Percentiles rank a stretch among this genome's conserved stretches.
Evolutionary conservation across 2,888 invertebrate genomes (phyloP).

Genomic region (Physocephala rufipes): DNA sequence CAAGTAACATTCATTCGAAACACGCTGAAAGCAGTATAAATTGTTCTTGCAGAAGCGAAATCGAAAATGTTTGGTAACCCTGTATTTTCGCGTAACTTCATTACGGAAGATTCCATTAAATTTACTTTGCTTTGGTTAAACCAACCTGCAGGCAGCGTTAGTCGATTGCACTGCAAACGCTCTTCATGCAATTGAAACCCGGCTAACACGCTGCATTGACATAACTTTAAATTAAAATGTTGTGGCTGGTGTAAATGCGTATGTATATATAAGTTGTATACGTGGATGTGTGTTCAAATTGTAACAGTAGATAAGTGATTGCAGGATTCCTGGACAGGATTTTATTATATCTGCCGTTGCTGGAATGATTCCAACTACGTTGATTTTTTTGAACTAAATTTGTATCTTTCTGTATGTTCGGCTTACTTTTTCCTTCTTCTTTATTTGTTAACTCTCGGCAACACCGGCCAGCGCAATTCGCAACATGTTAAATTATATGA

Average conservation of each 20-base stretch:
- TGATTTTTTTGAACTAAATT: slow-evolving; percentile 10
- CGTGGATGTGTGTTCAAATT: background rate
- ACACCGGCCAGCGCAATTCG: slow-evolving; percentile 12
- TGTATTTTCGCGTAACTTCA: slow-evolving; percentile 13
- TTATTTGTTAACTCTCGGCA: background rate
- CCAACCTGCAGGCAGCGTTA: background rate
- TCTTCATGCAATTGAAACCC: slow-evolving; percentile 36
- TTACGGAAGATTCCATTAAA: background rate
- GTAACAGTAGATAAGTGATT: background rate
- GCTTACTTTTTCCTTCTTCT: background rate
- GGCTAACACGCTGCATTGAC: slow-evolving; percentile 35
- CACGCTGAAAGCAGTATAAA: background rate
- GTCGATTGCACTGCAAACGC: slow-evolving; percentile 16
- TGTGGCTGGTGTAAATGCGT: slow-evolving; percentile 7
- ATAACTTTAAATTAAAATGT: slow-evolving; percentile 42
- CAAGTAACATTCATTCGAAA: no score
- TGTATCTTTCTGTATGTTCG: background rate
- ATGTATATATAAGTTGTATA: background rate
- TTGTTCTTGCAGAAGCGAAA: background rate
- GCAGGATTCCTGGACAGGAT: background rate
- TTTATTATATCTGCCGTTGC: background rate
- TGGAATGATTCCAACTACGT: background rate
- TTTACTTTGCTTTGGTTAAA: slow-evolving; percentile 8
- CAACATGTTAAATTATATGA: slow-evolving; percentile 10
- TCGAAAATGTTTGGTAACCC: background rate